These are phyloP conservation scores for Pollenia amentaria DNA, from an alignment of 2,888 invertebrate genomes.

Conservation along the genomic window DNA sequence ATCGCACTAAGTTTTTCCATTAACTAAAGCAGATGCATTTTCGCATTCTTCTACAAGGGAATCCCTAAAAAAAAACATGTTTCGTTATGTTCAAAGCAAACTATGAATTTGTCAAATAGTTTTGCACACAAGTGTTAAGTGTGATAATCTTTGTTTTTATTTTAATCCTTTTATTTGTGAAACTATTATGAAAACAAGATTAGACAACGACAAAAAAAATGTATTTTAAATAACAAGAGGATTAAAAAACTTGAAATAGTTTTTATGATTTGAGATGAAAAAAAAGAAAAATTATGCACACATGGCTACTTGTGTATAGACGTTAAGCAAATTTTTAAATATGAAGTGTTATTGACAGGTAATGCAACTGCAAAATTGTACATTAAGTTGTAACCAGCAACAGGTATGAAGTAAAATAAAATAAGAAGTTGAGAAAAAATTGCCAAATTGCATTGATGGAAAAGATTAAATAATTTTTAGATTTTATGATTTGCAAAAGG, in stretches of 20 bases:
- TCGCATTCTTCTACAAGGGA: not conserved
- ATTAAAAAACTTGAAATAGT: conserved; percentile 43
- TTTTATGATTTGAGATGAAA: conserved; percentile 27
- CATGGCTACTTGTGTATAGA: not conserved
- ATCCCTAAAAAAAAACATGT: not conserved
- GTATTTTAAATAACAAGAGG: conserved; percentile 33
- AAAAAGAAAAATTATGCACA: not conserved
- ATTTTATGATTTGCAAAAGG: too few relatives aligned
- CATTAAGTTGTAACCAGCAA: conserved; percentile 17
- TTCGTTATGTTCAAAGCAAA: not conserved
- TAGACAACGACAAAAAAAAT: conserved; percentile 14
- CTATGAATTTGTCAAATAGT: conserved; percentile 4
- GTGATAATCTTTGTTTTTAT: not conserved
- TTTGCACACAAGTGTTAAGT: not conserved
- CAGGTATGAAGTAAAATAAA: not conserved
- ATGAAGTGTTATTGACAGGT: conserved; percentile 47
- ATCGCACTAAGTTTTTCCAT: too few relatives aligned
- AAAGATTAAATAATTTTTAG: too few relatives aligned
- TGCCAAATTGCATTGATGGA: too few relatives aligned
- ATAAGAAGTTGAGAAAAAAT: too few relatives aligned
- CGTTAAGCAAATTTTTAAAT: not conserved
- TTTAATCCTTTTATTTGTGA: conserved; percentile 48
- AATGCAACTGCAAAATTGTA: conserved; percentile 20
- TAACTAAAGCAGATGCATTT: not conserved
- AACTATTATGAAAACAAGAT: conserved; percentile 43